Conservation (phyloP, 2,797 vertebrate genomes). For the Pipistrellus kuhlii region DNA sequence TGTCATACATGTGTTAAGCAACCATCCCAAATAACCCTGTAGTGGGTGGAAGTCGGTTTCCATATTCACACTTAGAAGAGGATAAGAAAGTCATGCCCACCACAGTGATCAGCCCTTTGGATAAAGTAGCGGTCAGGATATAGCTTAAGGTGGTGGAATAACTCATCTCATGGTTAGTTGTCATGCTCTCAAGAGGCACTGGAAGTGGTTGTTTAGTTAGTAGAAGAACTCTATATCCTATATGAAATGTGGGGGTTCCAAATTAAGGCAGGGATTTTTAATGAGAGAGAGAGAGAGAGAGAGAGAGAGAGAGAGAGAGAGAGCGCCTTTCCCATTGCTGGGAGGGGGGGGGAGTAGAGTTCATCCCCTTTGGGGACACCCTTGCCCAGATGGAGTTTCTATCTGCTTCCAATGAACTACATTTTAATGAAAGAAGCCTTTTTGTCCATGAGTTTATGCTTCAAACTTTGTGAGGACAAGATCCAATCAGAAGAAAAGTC, state of each 20-base stretch:
- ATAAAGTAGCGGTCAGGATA: conserved; percentile 38
- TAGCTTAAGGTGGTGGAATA: conserved; percentile 22
- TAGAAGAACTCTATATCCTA: neutral
- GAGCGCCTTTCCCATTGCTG: no score
- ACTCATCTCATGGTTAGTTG: neutral
- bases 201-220: conserved; percentile 28
- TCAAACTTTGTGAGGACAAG: no score
- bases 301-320: no score
- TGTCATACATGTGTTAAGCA: neutral
- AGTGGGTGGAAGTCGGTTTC: conserved; percentile 74
- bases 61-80: conserved; percentile 80
- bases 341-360: accelerated
- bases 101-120: conserved; percentile 80
- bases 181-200: conserved; percentile 30
- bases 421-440: no score
- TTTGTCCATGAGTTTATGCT: no score
- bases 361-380: no score
- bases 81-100: conserved; percentile 74
- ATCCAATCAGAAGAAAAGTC: no score
- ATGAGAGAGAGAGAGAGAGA: no score
- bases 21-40: neutral
- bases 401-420: no score
- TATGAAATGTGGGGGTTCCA: no score
- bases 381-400: no score
- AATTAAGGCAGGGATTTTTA: no score